Conservation (phyloP, 2,113 vertebrate genomes). For the Lamprologus sp. region DNA sequence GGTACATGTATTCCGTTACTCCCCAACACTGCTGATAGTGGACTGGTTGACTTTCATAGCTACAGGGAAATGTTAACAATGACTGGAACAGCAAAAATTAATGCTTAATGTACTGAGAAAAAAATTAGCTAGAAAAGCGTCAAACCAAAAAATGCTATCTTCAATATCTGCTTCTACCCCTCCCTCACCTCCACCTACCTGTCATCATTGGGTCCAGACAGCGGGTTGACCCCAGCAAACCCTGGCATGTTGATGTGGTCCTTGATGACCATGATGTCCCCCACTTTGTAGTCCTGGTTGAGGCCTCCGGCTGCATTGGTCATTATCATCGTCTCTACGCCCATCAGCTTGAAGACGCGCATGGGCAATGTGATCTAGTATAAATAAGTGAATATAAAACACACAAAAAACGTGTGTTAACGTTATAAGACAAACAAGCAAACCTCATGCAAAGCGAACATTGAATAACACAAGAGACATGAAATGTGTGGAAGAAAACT, state of each 20-base stretch:
- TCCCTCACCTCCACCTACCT: slow-evolving; percentile 53
- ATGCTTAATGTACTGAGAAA: not conserved
- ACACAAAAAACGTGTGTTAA: accelerated
- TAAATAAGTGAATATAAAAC: not conserved
- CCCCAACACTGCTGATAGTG: not conserved
- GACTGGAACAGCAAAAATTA: not conserved
- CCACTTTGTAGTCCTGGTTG: slow-evolving; percentile 84
- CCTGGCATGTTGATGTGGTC: slow-evolving; percentile 91
- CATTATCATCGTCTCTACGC: slow-evolving; percentile 82
- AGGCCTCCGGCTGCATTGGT: slow-evolving; percentile 92
- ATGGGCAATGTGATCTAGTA: slow-evolving; percentile 84
- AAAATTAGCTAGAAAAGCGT: not conserved
- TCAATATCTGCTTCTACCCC: not conserved
- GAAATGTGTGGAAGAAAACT: not conserved
- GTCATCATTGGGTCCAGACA: slow-evolving; percentile 83
- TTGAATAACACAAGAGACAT: not conserved
- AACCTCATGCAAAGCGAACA: not conserved
- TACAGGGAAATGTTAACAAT: not conserved
- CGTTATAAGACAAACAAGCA: accelerated
- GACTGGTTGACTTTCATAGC: not conserved
- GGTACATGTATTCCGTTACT: no score
- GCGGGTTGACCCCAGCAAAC: slow-evolving; percentile 80
- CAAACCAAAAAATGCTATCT: not conserved
- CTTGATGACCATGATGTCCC: slow-evolving; percentile 89
- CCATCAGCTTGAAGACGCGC: slow-evolving; percentile 84